A percentile compares a stretch with the other conserved stretches of the same genome.
Conservation (phyloP, 2,113 vertebrate species). For the Caranx melampygus region DNA sequence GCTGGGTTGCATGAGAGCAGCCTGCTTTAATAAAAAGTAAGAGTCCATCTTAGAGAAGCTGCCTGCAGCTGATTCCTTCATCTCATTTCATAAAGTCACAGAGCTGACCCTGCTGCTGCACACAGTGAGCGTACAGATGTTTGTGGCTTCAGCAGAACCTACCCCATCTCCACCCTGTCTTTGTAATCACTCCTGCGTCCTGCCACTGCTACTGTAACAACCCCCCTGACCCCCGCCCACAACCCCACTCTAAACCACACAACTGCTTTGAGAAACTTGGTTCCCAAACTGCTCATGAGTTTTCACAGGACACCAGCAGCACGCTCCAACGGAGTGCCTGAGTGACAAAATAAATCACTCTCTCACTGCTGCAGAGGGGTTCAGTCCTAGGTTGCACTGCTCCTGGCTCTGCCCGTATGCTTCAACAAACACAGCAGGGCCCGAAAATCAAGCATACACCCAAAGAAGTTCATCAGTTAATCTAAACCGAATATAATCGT, state of each 20-base stretch:
- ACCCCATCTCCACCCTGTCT: neutral
- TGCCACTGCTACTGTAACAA: constrained; percentile 48
- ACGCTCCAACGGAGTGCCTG: neutral
- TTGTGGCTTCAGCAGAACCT: constrained; percentile 43
- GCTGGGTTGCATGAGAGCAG: neutral
- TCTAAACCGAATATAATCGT: constrained; percentile 15
- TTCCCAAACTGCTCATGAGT: neutral
- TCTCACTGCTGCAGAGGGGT: neutral
- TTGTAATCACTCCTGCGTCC: constrained; percentile 46
- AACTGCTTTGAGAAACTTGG: neutral
- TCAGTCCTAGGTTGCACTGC: neutral
- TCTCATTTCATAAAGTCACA: neutral
- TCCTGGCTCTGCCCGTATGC: neutral
- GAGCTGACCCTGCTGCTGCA: neutral
- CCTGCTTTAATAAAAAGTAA: neutral
- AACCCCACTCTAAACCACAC: neutral
- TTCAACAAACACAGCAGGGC: neutral
- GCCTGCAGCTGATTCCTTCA: neutral
- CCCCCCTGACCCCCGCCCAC: neutral
- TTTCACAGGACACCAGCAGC: constrained; percentile 15
- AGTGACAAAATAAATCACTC: neutral
- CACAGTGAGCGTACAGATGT: constrained; percentile 27
- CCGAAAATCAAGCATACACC: constrained; percentile 9
- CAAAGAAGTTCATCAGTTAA: neutral
- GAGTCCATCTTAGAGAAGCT: neutral